Evolutionary conservation across 2,113 vertebrate genomes (phyloP).

Genomic region (Uria aalge): DNA sequence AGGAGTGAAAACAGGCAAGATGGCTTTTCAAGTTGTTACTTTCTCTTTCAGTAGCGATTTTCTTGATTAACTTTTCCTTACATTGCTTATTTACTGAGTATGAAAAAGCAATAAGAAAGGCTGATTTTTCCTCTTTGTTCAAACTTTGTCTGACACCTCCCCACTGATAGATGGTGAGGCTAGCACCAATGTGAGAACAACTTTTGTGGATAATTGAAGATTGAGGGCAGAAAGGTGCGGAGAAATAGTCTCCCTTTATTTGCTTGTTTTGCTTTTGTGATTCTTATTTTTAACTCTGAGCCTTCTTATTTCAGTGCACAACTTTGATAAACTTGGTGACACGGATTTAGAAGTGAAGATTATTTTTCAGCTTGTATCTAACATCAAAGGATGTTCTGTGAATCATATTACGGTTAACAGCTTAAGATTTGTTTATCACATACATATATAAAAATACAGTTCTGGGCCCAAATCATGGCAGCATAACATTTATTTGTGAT

Average conservation of each 20-base stretch:
- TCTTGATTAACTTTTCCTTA: not conserved
- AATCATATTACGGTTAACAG: conserved; percentile 34
- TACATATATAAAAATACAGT: not conserved
- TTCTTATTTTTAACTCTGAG: conserved; percentile 17
- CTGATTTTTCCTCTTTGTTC: not conserved
- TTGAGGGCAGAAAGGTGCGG: not conserved
- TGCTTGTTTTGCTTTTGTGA: not conserved
- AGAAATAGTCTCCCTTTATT: not conserved
- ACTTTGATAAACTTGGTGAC: conserved; percentile 34
- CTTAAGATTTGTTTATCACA: conserved; percentile 61
- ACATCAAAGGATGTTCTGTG: conserved; percentile 50
- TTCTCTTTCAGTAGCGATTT: not conserved
- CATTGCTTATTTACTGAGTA: not conserved
- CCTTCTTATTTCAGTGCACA: conserved; percentile 1
- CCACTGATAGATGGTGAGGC: not conserved
- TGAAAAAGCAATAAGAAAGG: not conserved
- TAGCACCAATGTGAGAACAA: not conserved
- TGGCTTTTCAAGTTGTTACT: not conserved
- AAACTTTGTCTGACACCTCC: not conserved
- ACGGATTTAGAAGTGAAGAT: conserved; percentile 47
- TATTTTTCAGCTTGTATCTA: conserved; percentile 64
- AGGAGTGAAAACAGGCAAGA: not conserved
- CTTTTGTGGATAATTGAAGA: not conserved
- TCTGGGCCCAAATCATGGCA: not conserved
- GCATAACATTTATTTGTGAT: conserved; percentile 46